Conservation (phyloP, 1,140 invertebrate genomes). For the Metopolophium dirhodum region DNA sequence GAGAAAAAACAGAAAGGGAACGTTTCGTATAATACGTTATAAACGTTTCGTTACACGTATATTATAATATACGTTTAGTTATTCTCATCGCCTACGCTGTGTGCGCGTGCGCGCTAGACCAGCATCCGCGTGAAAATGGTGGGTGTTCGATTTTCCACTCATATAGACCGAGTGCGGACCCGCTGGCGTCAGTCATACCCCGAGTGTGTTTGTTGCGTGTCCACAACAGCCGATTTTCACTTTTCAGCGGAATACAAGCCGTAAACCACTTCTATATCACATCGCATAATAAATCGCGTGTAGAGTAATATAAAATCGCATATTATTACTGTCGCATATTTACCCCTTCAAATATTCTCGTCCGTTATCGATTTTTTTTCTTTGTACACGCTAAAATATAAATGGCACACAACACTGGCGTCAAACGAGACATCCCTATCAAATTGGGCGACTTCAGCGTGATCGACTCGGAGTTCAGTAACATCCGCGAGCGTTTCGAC, state of each 20-base stretch:
- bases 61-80: neutral
- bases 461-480: conserved; percentile 95
- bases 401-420: conserved; percentile 65
- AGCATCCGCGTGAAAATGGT: conserved; percentile 51
- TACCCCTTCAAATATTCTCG: neutral
- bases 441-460: conserved; percentile 93
- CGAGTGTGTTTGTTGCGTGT: neutral
- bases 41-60: neutral
- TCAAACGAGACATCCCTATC: conserved; percentile 89
- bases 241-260: neutral
- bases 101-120: conserved; percentile 32
- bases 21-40: neutral
- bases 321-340: neutral
- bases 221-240: neutral
- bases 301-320: neutral
- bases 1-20: neutral
- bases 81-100: conserved; percentile 32
- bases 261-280: neutral
- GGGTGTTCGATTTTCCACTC: conserved; percentile 51
- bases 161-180: conserved; percentile 28
- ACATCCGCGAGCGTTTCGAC: conserved; percentile 93
- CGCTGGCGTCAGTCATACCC: neutral
- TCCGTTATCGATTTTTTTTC: neutral
- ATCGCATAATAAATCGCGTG: neutral
- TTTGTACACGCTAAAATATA: conserved; percentile 25